Evolutionary conservation across 2,113 vertebrate species (phyloP).

Genomic region (Propithecus coquereli): DNA sequence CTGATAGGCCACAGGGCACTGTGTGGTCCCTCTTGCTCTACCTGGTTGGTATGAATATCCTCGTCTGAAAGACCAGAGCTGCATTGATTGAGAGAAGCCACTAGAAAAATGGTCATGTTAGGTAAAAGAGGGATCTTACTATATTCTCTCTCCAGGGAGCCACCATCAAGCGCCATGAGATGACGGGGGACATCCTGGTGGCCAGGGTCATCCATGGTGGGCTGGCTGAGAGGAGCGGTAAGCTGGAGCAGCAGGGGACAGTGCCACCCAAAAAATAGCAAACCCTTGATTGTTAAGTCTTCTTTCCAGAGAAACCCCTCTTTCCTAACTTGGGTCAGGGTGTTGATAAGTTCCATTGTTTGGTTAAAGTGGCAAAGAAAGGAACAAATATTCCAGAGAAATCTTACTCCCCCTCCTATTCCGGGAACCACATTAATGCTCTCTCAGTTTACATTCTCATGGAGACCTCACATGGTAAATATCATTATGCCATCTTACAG

Average conservation of each 20-base stretch:
- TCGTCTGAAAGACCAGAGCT: background rate
- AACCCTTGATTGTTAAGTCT: background rate
- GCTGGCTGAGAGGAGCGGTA: slow-evolving; percentile 94
- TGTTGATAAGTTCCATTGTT: background rate
- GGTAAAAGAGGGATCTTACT: background rate
- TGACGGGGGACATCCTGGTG: slow-evolving; percentile 93
- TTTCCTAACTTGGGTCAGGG: slow-evolving; percentile 77
- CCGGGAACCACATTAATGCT: background rate
- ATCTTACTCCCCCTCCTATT: background rate
- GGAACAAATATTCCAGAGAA: background rate
- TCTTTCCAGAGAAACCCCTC: background rate
- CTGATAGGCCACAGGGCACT: background rate
- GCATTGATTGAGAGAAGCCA: background rate
- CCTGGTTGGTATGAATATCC: background rate
- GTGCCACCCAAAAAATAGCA: fast-evolving
- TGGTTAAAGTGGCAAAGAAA: background rate
- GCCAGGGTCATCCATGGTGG: slow-evolving; percentile 96
- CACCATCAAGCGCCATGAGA: slow-evolving; percentile 95
- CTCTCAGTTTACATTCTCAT: background rate
- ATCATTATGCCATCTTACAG: background rate
- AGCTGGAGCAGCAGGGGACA: slow-evolving; percentile 26
- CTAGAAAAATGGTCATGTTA: background rate
- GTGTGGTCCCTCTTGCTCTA: background rate
- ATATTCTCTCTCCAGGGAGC: slow-evolving; percentile 88
- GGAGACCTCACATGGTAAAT: background rate